phyloP scores from a whole-genome alignment of 2,888 invertebrate species.

The Agonopterix heracliana region DNA sequence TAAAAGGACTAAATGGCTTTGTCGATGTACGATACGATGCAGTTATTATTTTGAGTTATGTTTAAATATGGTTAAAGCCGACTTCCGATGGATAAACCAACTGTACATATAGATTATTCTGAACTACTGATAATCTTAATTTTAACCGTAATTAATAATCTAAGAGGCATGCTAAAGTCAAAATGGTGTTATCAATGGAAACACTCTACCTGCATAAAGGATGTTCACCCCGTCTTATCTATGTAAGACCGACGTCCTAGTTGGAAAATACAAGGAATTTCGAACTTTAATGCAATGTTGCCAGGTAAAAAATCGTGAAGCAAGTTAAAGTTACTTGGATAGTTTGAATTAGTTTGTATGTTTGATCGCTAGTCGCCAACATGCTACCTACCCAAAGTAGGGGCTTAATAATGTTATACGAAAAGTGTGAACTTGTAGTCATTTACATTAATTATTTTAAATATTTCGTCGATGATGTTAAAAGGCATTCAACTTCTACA shows the following conservation, averaged over 20 bases:
- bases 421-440: neutral
- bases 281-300: neutral
- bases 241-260: too few species aligned
- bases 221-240: neutral
- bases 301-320: neutral
- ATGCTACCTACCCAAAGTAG: conserved; percentile 26
- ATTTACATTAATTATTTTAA: too few species aligned
- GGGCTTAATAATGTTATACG: conserved; percentile 12
- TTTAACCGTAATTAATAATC: neutral
- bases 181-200: neutral
- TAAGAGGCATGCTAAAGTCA: neutral
- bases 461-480: too few species aligned
- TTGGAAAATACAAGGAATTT: too few species aligned
- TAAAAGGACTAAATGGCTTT: too few species aligned
- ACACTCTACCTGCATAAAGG: neutral
- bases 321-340: conserved; percentile 4
- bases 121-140: too few species aligned
- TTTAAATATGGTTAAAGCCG: too few species aligned
- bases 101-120: too few species aligned
- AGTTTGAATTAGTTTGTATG: conserved; percentile 27
- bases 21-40: too few species aligned
- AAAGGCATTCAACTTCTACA: too few species aligned
- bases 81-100: too few species aligned
- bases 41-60: too few species aligned
- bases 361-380: conserved; percentile 38